Conservation (phyloP, 2,113 vertebrate species). For the Tricholaema leucomelas region DNA sequence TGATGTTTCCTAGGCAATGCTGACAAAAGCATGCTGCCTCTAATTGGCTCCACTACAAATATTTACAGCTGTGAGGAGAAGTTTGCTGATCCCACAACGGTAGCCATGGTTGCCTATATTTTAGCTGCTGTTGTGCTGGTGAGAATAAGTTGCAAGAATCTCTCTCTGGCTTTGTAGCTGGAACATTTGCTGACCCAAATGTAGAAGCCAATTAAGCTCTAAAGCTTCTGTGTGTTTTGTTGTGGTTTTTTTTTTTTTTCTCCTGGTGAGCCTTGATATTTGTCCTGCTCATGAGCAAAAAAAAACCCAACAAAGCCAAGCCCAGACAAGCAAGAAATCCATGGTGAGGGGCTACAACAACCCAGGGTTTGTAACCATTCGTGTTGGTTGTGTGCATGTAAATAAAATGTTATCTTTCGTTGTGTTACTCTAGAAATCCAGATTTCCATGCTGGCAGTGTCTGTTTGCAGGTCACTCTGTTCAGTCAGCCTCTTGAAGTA, state of each 20-base stretch:
- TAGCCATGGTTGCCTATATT: constrained; percentile 59
- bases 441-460: background rate
- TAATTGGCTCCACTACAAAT: constrained; percentile 71
- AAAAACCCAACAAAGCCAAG: too few relatives aligned
- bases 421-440: background rate
- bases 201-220: constrained; percentile 30
- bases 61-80: constrained; percentile 69
- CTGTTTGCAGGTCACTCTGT: background rate
- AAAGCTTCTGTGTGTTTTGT: constrained; percentile 36
- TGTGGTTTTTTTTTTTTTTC: constrained; percentile 25
- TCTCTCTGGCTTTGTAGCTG: background rate
- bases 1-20: constrained; percentile 57
- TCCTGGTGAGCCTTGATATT: constrained; percentile 4
- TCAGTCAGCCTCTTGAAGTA: background rate
- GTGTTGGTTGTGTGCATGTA: background rate
- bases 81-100: constrained; percentile 30
- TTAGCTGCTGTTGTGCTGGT: constrained; percentile 9
- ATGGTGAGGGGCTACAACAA: background rate
- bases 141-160: constrained; percentile 30
- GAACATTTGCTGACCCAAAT: constrained; percentile 50
- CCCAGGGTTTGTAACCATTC: background rate
- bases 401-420: background rate
- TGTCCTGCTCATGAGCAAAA: background rate
- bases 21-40: constrained; percentile 36
- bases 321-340: background rate